Conservation (phyloP, 2,888 invertebrate species). For the Lingula anatina region DNA sequence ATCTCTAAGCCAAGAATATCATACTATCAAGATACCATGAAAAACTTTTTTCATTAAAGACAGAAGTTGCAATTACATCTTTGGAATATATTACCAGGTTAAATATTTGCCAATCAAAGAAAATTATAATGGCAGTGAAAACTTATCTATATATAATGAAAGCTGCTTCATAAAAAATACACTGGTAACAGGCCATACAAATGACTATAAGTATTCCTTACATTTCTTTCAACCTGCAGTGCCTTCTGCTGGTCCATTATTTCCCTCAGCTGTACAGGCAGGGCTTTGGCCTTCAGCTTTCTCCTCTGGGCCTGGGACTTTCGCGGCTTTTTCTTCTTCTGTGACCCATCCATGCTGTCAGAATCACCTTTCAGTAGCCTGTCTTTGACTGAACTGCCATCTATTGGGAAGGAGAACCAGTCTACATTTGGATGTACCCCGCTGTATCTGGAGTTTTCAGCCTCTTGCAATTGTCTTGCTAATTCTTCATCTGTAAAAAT, state of each 20-base stretch:
- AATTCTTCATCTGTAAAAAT: conserved; percentile 26
- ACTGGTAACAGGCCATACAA: too few relatives aligned
- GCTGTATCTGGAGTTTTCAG: conserved; percentile 13
- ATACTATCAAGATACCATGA: too few relatives aligned
- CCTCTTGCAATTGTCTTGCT: conserved; percentile 25
- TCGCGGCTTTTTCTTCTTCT: conserved; percentile 1
- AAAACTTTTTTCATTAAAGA: too few relatives aligned
- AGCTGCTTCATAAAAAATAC: too few relatives aligned
- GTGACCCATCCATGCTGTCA: conserved; percentile 3
- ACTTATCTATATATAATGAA: too few relatives aligned
- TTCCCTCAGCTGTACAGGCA: background rate
- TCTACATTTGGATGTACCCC: background rate
- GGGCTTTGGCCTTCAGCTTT: background rate
- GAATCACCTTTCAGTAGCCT: conserved; percentile 11
- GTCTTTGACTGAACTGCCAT: background rate
- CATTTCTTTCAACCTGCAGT: background rate
- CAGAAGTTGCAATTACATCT: too few relatives aligned
- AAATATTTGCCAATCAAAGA: too few relatives aligned
- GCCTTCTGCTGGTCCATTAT: background rate
- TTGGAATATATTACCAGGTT: too few relatives aligned
- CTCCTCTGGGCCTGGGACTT: conserved; percentile 4
- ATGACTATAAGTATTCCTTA: background rate
- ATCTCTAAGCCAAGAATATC: too few relatives aligned
- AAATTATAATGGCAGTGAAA: too few relatives aligned
- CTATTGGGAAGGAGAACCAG: too few relatives aligned